These are phyloP conservation scores for Orycteropus afer DNA, from an alignment of 2,113 vertebrate species.

Conservation along the genomic window DNA sequence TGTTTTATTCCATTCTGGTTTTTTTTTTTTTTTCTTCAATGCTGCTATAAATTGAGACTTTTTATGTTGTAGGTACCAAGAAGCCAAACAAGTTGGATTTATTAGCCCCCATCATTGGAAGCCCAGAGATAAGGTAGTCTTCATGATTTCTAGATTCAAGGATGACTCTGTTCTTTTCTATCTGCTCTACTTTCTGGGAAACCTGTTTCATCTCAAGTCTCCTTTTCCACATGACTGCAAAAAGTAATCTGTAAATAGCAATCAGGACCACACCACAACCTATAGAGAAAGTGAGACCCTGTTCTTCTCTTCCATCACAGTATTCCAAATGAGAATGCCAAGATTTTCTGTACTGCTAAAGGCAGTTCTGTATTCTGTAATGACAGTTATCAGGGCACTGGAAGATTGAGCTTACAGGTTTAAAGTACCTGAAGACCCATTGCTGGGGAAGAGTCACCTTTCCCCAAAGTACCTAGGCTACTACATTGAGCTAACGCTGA, in stretches of 20 bases:
- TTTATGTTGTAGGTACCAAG: neutral
- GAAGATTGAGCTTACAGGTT: neutral
- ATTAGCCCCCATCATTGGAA: neutral
- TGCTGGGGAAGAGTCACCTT: neutral
- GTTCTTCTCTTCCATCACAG: neutral
- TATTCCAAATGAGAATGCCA: neutral
- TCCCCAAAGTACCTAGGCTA: neutral
- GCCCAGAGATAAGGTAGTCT: neutral
- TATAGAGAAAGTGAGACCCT: neutral
- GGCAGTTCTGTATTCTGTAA: too few species aligned
- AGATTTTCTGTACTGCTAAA: neutral
- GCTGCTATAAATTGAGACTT: neutral
- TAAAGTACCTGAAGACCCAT: neutral
- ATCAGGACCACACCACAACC: neutral
- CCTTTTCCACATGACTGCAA: neutral
- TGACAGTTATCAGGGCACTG: neutral
- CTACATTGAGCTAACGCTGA: neutral
- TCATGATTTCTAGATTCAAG: neutral
- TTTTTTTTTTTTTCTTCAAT: neutral
- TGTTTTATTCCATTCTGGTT: neutral
- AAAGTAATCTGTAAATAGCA: neutral
- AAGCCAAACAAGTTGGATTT: neutral
- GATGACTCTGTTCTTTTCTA: neutral
- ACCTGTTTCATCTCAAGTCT: neutral
- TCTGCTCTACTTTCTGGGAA: neutral